phyloP scores from a whole-genome alignment of 1,140 invertebrate genomes.

The Drosophila bipectinata region DNA sequence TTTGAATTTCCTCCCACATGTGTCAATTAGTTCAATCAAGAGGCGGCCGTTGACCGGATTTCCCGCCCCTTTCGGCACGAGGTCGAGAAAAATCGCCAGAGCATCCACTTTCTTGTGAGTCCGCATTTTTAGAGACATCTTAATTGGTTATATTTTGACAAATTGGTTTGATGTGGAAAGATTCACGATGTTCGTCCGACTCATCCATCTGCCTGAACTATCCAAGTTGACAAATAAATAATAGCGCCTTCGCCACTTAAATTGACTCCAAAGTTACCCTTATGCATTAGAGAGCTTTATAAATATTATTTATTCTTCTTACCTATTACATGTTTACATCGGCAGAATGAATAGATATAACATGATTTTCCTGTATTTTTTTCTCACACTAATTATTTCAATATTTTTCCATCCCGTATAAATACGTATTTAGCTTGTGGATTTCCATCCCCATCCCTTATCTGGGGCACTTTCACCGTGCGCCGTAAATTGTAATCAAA shows the following conservation, averaged over 20 bases:
- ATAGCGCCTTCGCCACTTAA: no score
- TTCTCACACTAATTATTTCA: slow-evolving; percentile 54
- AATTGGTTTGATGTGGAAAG: no score
- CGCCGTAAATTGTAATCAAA: slow-evolving; percentile 79
- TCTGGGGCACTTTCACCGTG: slow-evolving; percentile 43
- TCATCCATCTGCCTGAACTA: no score
- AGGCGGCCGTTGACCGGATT: slow-evolving; percentile 55
- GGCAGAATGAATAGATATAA: no score
- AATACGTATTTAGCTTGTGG: slow-evolving; percentile 68
- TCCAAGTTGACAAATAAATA: no score
- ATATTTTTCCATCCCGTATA: slow-evolving; percentile 2
- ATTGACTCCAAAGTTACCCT: no score
- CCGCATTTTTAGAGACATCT: background rate
- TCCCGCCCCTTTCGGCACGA: no score
- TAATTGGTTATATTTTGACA: no score
- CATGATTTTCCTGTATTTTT: slow-evolving; percentile 16
- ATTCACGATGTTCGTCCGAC: no score
- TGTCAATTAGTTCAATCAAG: slow-evolving; percentile 80
- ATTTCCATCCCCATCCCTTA: slow-evolving; percentile 53
- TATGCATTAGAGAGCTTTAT: no score
- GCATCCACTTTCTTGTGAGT: slow-evolving; percentile 8
- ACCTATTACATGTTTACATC: no score
- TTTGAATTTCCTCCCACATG: slow-evolving; percentile 46
- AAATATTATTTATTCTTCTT: no score
- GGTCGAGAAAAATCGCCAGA: background rate